A percentile compares a stretch with the other conserved stretches of the same genome.
Evolutionary conservation across 1,140 invertebrate species (phyloP).

Genomic region (Spodoptera litura): DNA sequence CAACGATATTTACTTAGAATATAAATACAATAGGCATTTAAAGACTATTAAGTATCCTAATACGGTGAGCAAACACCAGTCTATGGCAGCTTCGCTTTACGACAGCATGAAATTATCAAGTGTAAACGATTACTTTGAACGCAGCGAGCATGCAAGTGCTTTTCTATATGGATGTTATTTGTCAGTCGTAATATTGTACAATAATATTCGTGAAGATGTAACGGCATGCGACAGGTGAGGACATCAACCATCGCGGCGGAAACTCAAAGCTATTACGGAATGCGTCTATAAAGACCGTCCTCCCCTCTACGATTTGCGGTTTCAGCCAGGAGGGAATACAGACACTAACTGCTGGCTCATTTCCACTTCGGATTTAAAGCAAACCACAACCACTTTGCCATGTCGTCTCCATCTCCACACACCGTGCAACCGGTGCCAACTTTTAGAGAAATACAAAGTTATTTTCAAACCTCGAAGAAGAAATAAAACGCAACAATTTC

Average conservation of each 20-base stretch:
- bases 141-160: background rate
- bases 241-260: slow-evolving; percentile 67
- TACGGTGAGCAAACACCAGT: background rate
- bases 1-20: slow-evolving; percentile 18
- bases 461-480: background rate
- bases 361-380: slow-evolving; percentile 74
- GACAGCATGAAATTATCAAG: background rate
- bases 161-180: slow-evolving; percentile 7
- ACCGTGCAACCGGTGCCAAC: background rate
- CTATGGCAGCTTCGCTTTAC: background rate
- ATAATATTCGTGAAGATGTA: slow-evolving; percentile 65
- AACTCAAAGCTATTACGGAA: slow-evolving; percentile 58
- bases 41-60: background rate
- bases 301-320: slow-evolving; percentile 71
- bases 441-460: background rate
- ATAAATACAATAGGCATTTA: slow-evolving; percentile 11
- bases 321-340: slow-evolving; percentile 57
- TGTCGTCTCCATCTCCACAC: slow-evolving; percentile 5
- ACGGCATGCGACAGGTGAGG: slow-evolving; percentile 74
- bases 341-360: slow-evolving; percentile 71
- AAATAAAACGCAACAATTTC: background rate
- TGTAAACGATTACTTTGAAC: background rate
- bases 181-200: slow-evolving; percentile 49
- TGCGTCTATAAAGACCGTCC: slow-evolving; percentile 62
- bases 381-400: slow-evolving; percentile 72